A percentile compares a stretch with the other conserved stretches of the same genome.
phyloP scores from a whole-genome alignment of 2,797 vertebrate species.

The Pseudocheirus occidentalis region DNA sequence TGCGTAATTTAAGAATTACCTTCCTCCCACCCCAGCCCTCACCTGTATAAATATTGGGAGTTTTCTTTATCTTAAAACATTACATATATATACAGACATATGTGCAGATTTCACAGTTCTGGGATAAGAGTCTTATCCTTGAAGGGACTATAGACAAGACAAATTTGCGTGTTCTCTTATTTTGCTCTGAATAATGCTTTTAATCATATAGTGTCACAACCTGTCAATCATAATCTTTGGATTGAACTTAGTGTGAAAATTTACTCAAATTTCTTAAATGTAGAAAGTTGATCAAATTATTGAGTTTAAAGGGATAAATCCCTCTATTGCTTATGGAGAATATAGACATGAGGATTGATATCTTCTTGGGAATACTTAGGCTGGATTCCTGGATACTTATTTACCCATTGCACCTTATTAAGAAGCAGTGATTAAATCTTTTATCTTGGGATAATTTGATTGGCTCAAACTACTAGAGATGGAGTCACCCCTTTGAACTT shows the following conservation, averaged over 20 bases:
- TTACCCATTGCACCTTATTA: neutral
- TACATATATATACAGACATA: slow-evolving; percentile 7
- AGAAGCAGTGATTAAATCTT: neutral
- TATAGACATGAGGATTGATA: neutral
- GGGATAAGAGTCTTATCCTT: slow-evolving; percentile 27
- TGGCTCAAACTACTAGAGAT: neutral
- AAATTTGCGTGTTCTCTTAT: slow-evolving; percentile 10
- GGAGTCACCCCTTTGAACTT: neutral
- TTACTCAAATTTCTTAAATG: neutral
- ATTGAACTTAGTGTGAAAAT: slow-evolving; percentile 10
- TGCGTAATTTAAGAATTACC: neutral
- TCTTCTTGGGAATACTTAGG: neutral
- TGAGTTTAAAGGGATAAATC: neutral
- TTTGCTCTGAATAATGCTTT: slow-evolving; percentile 53
- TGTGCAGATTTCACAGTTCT: slow-evolving; percentile 43
- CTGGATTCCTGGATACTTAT: neutral
- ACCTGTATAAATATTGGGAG: neutral
- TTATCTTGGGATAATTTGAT: neutral
- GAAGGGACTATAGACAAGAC: slow-evolving; percentile 43
- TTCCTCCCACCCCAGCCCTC: neutral
- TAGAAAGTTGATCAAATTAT: neutral
- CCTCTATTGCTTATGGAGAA: neutral
- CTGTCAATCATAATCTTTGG: slow-evolving; percentile 9
- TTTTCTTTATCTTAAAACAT: slow-evolving; percentile 53
- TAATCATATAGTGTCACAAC: slow-evolving; percentile 28